These are phyloP conservation scores for Strix aluco DNA, from an alignment of 2,113 vertebrate species.

Conservation along the genomic window DNA sequence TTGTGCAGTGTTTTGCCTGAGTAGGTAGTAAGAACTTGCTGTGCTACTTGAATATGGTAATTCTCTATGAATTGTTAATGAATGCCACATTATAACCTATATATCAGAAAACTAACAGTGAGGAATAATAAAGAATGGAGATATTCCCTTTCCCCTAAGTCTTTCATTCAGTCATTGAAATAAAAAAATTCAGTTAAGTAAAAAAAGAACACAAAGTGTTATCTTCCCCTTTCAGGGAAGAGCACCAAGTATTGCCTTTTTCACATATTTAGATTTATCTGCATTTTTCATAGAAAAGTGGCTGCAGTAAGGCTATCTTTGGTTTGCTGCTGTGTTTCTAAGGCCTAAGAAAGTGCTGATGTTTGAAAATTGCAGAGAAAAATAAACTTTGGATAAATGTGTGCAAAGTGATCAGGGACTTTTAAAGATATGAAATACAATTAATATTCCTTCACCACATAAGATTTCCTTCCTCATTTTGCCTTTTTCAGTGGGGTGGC, in stretches of 20 bases:
- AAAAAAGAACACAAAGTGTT: neutral
- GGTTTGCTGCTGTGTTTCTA: neutral
- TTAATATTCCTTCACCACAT: neutral
- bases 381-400: neutral
- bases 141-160: neutral
- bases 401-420: neutral
- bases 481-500: neutral
- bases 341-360: neutral
- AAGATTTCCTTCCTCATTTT: slow-evolving; percentile 11
- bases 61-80: slow-evolving; percentile 26
- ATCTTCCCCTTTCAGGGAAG: neutral
- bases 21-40: slow-evolving; percentile 29
- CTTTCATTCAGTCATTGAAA: neutral
- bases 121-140: neutral
- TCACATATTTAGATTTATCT: neutral
- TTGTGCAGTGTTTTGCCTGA: slow-evolving; percentile 1
- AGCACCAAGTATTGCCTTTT: neutral
- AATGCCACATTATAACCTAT: neutral
- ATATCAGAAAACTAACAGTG: neutral
- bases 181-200: neutral
- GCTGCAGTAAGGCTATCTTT: neutral
- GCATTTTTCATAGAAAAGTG: neutral
- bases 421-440: neutral
- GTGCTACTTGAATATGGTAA: slow-evolving; percentile 37
- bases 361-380: neutral